phyloP scores from a whole-genome alignment of 1,140 invertebrate species.

The Tetraneura akinire region DNA sequence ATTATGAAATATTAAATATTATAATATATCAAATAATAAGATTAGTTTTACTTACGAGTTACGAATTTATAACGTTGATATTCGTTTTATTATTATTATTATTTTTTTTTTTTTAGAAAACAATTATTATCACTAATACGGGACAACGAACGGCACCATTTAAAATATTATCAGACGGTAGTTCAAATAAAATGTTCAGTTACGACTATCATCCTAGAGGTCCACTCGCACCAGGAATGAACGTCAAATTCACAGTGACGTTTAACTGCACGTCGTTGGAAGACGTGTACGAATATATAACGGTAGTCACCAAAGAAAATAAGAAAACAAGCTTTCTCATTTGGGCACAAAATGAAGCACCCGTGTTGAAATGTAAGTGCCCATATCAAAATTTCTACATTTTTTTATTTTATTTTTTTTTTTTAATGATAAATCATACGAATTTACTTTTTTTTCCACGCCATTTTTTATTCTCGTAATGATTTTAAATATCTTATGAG shows the following conservation, averaged over 20 bases:
- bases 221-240: conserved; percentile 27
- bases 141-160: neutral
- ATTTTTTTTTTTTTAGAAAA: conserved; percentile 8
- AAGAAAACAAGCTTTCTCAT: neutral
- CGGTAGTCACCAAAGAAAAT: neutral
- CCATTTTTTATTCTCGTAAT: no score
- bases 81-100: neutral
- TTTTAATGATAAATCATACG: no score
- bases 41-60: no score
- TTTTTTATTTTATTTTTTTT: no score
- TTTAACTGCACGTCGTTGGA: conserved; percentile 22
- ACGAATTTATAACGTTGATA: no score
- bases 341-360: neutral
- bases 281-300: neutral
- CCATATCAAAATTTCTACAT: neutral
- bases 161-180: neutral
- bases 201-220: conserved; percentile 3
- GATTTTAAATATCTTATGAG: no score
- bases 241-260: neutral
- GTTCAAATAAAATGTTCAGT: neutral
- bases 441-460: no score
- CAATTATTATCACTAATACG: neutral
- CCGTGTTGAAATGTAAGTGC: conserved; percentile 6
- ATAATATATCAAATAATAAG: no score
- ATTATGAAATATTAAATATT: no score